phyloP scores from a whole-genome alignment of 1,140 invertebrate species.

The Globodera ellingtonae region DNA sequence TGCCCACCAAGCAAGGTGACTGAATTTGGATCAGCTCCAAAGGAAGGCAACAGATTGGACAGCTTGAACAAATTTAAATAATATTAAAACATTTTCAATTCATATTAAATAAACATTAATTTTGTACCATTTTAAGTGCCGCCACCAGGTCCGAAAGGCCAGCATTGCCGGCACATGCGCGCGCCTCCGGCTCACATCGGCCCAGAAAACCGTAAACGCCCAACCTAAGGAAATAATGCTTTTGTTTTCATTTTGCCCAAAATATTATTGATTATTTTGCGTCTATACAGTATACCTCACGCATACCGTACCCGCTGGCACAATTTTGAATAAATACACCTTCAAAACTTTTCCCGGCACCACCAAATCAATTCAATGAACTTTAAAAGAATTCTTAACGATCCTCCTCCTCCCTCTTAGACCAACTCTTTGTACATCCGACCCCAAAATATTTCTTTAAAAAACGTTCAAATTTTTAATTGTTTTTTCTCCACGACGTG shows the following conservation, averaged over 20 bases:
- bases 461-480: too few species aligned
- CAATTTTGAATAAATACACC: too few species aligned
- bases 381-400: too few species aligned
- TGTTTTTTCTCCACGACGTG: too few species aligned
- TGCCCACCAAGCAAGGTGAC: slow-evolving; percentile 66
- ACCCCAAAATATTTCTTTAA: slow-evolving; percentile 40
- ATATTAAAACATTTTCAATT: slow-evolving; percentile 13
- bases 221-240: slow-evolving; percentile 12
- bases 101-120: neutral
- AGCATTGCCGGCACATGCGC: slow-evolving; percentile 60
- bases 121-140: slow-evolving; percentile 66
- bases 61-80: slow-evolving; percentile 11
- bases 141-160: slow-evolving; percentile 63
- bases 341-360: too few species aligned
- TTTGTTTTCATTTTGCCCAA: slow-evolving; percentile 3
- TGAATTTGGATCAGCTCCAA: slow-evolving; percentile 66
- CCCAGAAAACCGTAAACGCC: slow-evolving; percentile 58
- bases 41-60: slow-evolving; percentile 58
- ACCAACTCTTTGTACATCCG: slow-evolving; percentile 1
- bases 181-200: slow-evolving; percentile 60
- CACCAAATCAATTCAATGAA: too few species aligned
- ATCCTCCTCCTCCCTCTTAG: neutral
- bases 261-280: too few species aligned
- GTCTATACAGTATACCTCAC: too few species aligned
- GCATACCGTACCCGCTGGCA: too few species aligned